Percentiles rank a stretch among this genome's conserved stretches.
phyloP scores from a whole-genome alignment of 2,113 vertebrate genomes.

The Electrona antarctica region DNA sequence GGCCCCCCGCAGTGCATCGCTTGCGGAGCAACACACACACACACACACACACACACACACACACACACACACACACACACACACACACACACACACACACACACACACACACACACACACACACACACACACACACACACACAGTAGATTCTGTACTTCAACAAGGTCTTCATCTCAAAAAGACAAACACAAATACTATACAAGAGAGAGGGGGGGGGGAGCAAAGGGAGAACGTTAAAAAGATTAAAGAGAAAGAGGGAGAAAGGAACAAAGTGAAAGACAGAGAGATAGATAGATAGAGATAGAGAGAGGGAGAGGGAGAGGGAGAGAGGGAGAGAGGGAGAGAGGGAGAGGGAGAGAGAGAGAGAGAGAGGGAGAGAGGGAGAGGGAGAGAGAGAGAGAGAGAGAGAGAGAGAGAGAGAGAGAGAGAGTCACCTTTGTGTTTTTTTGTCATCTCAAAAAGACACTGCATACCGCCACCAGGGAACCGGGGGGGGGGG shows the following conservation, averaged over 20 bases:
- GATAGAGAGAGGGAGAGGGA: background rate
- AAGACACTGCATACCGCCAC: too few relatives aligned
- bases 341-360: background rate
- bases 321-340: background rate
- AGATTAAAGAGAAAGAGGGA: background rate
- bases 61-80: slow-evolving; percentile 79
- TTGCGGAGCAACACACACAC: too few relatives aligned
- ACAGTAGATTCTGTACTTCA: background rate
- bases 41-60: slow-evolving; percentile 16
- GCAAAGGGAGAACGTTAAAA: background rate
- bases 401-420: slow-evolving; percentile 1
- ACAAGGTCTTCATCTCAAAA: background rate
- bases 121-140: slow-evolving; percentile 26
- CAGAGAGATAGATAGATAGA: background rate
- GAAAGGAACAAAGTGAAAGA: background rate
- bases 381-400: background rate
- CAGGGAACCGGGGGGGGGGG: too few relatives aligned
- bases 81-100: too few relatives aligned
- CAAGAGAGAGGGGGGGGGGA: background rate
- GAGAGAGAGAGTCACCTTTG: background rate
- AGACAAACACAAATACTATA: slow-evolving; percentile 9
- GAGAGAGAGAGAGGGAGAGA: background rate
- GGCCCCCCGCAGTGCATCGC: too few relatives aligned
- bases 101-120: slow-evolving; percentile 15
- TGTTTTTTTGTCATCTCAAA: background rate